These are phyloP conservation scores for Spicauda simplicius DNA, from an alignment of 2,888 invertebrate genomes.

Conservation along the genomic window DNA sequence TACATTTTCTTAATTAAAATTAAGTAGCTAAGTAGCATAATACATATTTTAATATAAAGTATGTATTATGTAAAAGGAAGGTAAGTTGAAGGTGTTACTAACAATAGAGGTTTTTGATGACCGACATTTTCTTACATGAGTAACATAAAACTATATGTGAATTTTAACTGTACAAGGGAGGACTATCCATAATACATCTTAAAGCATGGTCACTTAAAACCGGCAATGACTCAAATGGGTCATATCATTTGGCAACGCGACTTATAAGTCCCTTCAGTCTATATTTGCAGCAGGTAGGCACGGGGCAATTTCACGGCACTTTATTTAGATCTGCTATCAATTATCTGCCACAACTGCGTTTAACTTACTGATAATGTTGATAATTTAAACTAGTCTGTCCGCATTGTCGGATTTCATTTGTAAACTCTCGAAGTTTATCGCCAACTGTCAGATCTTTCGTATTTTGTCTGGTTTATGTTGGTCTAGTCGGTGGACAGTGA, in stretches of 20 bases:
- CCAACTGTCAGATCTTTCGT: constrained; percentile 15
- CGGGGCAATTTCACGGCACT: constrained; percentile 22
- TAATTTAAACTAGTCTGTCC: constrained; percentile 12
- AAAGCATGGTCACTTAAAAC: constrained; percentile 25
- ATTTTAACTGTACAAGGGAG: no score
- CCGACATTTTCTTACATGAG: no score
- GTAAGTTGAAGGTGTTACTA: no score
- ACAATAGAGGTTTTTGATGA: no score
- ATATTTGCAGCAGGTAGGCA: constrained; percentile 17
- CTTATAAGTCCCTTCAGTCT: constrained; percentile 25
- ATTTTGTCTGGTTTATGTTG: constrained; percentile 6
- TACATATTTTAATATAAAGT: no score
- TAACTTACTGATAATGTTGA: constrained; percentile 19
- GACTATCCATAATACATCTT: neutral
- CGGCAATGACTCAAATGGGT: constrained; percentile 38
- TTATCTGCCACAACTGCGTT: constrained; percentile 12
- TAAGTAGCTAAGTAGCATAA: no score
- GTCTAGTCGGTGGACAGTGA: neutral
- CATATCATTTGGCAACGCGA: constrained; percentile 35
- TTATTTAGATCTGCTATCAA: constrained; percentile 33
- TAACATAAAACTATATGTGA: no score
- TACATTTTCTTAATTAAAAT: no score
- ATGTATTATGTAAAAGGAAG: no score
- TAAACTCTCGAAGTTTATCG: constrained; percentile 13
- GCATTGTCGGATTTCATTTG: constrained; percentile 19